phyloP scores from a whole-genome alignment of 2,888 invertebrate species.

The Anthophora plumipes region DNA sequence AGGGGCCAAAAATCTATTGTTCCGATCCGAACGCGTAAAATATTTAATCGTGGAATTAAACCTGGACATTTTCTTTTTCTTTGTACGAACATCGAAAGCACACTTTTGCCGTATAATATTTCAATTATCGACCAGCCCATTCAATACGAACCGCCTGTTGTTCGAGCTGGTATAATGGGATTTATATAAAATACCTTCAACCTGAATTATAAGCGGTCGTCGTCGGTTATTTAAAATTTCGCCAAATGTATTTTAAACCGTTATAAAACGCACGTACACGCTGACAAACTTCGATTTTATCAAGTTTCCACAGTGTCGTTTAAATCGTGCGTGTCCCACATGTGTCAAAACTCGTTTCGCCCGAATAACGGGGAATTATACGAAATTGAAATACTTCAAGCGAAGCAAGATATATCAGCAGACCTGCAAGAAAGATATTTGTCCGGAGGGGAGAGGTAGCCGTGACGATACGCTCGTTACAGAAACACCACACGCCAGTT shows the following conservation, averaged over 20 bases:
- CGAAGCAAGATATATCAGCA: constrained; percentile 32
- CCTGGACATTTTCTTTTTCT: not conserved
- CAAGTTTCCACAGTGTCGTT: not conserved
- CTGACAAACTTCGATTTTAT: constrained; percentile 4
- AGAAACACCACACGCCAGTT: no score
- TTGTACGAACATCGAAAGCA: not conserved
- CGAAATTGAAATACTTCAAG: constrained; percentile 55
- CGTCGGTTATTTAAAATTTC: not conserved
- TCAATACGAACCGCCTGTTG: not conserved
- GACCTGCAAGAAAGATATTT: constrained; percentile 54
- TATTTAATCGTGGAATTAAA: constrained; percentile 49
- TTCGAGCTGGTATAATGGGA: not conserved
- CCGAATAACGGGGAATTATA: constrained; percentile 34
- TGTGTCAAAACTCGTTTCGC: constrained; percentile 47
- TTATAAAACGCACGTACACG: not conserved
- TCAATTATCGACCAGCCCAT: constrained; percentile 5
- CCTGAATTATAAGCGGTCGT: not conserved
- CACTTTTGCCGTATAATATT: constrained; percentile 3
- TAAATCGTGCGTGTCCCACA: constrained; percentile 24
- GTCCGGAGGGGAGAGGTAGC: constrained; percentile 28
- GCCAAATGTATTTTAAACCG: constrained; percentile 1
- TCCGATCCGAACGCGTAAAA: constrained; percentile 23
- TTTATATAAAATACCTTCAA: constrained; percentile 17
- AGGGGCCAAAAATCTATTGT: constrained; percentile 10
- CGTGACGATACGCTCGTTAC: constrained; percentile 5